A percentile compares a stretch with the other conserved stretches of the same genome.
phyloP scores from a whole-genome alignment of 2,888 invertebrate species.

The Drosophila nr. medialis region DNA sequence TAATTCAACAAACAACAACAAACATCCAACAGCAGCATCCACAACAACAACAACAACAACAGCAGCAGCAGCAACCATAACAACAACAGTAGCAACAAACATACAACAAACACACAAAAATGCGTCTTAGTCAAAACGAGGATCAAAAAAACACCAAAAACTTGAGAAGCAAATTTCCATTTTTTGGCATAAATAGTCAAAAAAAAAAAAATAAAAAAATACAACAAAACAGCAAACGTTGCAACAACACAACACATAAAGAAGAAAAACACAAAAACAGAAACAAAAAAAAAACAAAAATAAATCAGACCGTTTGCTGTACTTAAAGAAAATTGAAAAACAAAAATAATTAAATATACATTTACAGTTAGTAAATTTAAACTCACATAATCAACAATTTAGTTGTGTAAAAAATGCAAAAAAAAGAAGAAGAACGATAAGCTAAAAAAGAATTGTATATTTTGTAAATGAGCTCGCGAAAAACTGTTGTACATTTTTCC shows the following conservation, averaged over 20 bases:
- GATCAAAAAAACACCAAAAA: constrained; percentile 18
- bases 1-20: constrained; percentile 31
- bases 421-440: constrained; percentile 1
- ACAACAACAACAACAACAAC: constrained; percentile 18
- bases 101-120: constrained; percentile 14
- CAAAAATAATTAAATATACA: constrained; percentile 36
- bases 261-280: not conserved
- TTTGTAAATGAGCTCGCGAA: constrained; percentile 53
- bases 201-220: not conserved
- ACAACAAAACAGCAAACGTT: constrained; percentile 19
- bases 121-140: constrained; percentile 61
- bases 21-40: constrained; percentile 12
- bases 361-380: constrained; percentile 67
- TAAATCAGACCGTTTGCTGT: constrained; percentile 36
- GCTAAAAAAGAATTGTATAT: constrained; percentile 26
- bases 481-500: constrained; percentile 31
- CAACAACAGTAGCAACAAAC: constrained; percentile 29
- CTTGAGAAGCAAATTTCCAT: constrained; percentile 29
- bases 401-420: constrained; percentile 50
- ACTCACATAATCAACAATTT: constrained; percentile 67
- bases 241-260: not conserved
- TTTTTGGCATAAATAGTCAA: constrained; percentile 50
- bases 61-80: constrained; percentile 29
- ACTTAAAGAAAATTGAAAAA: constrained; percentile 29
- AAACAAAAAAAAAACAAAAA: constrained; percentile 11